A percentile compares a stretch with the other conserved stretches of the same genome.
Conservation (phyloP, 2,888 invertebrate genomes). For the Linnaemya vulpina region DNA sequence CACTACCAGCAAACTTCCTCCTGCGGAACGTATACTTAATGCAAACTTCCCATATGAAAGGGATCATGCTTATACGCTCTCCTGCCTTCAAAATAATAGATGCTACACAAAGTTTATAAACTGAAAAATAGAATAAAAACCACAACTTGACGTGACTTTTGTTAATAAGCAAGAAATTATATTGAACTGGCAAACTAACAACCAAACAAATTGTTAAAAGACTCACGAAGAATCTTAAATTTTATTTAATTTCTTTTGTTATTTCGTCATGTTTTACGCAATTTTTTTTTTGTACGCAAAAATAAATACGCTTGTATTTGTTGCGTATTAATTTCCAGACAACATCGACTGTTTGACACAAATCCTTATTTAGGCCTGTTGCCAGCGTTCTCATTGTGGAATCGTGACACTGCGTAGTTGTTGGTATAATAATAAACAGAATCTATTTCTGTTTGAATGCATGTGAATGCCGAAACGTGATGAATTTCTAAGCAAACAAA, state of each 20-base stretch:
- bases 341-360: not conserved
- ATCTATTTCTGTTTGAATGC: not conserved
- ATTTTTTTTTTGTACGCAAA: not conserved
- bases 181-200: not conserved
- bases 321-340: not conserved
- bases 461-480: conserved; percentile 56
- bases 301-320: too few relatives aligned
- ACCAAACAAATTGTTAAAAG: too few relatives aligned
- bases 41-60: not conserved
- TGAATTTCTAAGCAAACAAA: conserved; percentile 55
- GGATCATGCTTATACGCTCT: not conserved
- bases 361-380: conserved; percentile 16
- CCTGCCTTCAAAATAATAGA: not conserved
- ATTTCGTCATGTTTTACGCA: not conserved
- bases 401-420: conserved; percentile 39
- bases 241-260: not conserved
- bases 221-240: not conserved
- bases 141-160: not conserved
- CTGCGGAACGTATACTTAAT: not conserved
- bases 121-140: too few relatives aligned
- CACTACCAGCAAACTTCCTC: too few relatives aligned
- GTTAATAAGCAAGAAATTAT: not conserved
- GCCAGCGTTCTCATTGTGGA: not conserved
- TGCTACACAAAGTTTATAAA: not conserved
- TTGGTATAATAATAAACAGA: not conserved